Conservation (phyloP, 1,140 invertebrate species). For the Meteorus sp. region DNA sequence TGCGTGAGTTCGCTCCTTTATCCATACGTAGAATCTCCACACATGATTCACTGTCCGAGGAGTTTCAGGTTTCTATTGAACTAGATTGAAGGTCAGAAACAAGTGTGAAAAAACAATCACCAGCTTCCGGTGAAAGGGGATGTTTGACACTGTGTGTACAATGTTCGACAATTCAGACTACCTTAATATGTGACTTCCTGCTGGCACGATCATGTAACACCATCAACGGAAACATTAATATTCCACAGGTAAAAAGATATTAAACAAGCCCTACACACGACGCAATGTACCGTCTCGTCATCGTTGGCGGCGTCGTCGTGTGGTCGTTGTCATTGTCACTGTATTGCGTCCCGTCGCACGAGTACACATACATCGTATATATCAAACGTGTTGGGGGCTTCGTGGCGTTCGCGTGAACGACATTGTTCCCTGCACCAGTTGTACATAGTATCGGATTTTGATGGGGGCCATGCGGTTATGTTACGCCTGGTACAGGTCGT, state of each 20-base stretch:
- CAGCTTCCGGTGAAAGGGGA: background rate
- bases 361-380: background rate
- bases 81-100: background rate
- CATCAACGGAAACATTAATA: constrained; percentile 24
- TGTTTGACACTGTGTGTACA: background rate
- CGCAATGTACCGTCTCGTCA: background rate
- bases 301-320: background rate
- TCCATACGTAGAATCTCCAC: no score
- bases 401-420: constrained; percentile 1
- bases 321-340: no score
- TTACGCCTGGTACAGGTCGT: constrained; percentile 32
- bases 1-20: no score
- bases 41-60: background rate
- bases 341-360: no score
- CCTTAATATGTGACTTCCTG: constrained; percentile 18
- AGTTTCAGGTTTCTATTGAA: background rate
- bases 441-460: constrained; percentile 32
- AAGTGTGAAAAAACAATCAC: constrained; percentile 9
- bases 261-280: constrained; percentile 16
- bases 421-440: constrained; percentile 14
- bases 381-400: no score
- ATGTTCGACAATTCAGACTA: background rate
- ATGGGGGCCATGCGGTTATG: constrained; percentile 33
- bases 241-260: constrained; percentile 21
- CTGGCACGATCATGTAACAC: background rate